A percentile compares a stretch with the other conserved stretches of the same genome.
Evolutionary conservation across 2,888 invertebrate species (phyloP).

Genomic region (Syrista parreyssii): DNA sequence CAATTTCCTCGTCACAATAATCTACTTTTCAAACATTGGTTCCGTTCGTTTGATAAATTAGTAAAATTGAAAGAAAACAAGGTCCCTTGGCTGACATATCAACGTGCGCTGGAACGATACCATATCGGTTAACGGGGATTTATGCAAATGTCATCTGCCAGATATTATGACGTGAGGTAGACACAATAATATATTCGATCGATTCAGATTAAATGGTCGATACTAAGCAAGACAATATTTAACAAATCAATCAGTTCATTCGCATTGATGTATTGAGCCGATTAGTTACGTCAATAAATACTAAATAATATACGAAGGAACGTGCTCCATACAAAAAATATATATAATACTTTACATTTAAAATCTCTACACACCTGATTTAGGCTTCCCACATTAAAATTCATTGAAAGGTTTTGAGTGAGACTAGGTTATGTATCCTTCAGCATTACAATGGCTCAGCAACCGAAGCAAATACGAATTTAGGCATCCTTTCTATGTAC

Average conservation of each 20-base stretch:
- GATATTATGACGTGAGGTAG: not conserved
- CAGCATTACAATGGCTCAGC: not conserved
- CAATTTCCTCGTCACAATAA: not conserved
- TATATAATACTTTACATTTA: not conserved
- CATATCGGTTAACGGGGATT: not conserved
- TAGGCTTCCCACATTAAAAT: not conserved
- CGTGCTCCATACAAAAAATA: too few species aligned
- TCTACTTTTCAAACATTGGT: not conserved
- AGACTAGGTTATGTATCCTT: not conserved
- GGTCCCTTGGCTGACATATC: not conserved
- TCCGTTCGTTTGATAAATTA: not conserved
- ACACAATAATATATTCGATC: not conserved
- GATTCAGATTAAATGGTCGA: not conserved
- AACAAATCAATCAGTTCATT: too few species aligned
- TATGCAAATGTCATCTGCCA: not conserved
- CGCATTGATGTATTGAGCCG: too few species aligned
- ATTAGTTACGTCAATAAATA: too few species aligned
- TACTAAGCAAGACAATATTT: not conserved
- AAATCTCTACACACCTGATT: not conserved
- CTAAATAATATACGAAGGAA: too few species aligned
- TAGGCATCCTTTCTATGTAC: not conserved
- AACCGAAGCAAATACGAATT: not conserved
- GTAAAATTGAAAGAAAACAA: not conserved
- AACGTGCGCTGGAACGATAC: not conserved
- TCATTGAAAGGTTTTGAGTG: not conserved